Percentiles rank a stretch among this genome's conserved stretches.
These are phyloP conservation scores for Cephus spinipes DNA, from an alignment of 2,888 invertebrate species.

Conservation along the genomic window DNA sequence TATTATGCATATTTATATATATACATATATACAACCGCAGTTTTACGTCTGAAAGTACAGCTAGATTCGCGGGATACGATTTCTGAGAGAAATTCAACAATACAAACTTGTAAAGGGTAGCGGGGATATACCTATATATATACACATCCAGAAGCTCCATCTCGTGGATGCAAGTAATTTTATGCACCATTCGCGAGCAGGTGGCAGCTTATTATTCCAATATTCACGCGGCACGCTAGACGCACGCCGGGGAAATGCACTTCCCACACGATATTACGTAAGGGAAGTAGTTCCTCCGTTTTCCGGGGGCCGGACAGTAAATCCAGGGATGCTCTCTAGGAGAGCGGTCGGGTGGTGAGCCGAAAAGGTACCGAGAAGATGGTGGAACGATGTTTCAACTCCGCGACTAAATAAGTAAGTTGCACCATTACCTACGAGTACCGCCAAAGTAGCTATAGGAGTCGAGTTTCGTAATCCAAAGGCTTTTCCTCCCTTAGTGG, in stretches of 20 bases:
- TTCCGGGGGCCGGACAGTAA: constrained; percentile 34
- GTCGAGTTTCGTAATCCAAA: neutral
- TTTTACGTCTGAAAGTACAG: neutral
- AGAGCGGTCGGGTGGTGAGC: constrained; percentile 10
- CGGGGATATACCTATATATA: neutral
- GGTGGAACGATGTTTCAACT: constrained; percentile 43
- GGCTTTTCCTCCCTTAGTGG: constrained; percentile 29
- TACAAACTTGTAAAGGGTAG: neutral
- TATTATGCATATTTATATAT: neutral
- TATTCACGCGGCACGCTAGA: constrained; percentile 2
- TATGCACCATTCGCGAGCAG: neutral
- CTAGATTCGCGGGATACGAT: neutral
- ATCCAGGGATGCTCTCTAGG: constrained; percentile 25
- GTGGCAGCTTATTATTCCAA: constrained; percentile 12
- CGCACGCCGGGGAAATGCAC: constrained; percentile 17
- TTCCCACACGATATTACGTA: constrained; percentile 32
- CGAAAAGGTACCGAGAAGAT: constrained; percentile 27
- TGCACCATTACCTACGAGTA: constrained; percentile 16
- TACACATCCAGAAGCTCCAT: neutral
- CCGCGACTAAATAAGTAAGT: constrained; percentile 44
- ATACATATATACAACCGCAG: neutral
- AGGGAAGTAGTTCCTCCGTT: constrained; percentile 35
- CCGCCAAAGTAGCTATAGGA: constrained; percentile 4
- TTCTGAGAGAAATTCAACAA: neutral
- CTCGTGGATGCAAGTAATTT: neutral